Conservation (phyloP, 2,113 vertebrate species). For the Dromiciops gliroides region DNA sequence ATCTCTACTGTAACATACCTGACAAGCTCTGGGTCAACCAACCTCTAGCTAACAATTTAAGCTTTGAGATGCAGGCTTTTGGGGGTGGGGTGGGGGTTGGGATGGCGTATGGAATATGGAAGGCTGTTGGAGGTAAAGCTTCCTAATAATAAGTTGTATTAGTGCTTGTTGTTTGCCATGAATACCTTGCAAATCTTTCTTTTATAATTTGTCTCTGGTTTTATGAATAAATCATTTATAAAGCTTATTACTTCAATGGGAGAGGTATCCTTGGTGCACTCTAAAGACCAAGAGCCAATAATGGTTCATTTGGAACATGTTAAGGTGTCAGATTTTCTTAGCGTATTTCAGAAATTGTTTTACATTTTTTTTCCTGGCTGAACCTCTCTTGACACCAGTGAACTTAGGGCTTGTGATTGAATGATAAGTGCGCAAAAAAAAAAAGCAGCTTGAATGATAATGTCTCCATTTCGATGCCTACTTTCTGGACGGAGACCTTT, state of each 20-base stretch:
- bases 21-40: not conserved
- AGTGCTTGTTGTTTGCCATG: slow-evolving; percentile 46
- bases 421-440: slow-evolving; percentile 67
- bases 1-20: not conserved
- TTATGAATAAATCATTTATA: slow-evolving; percentile 39
- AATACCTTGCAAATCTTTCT: not conserved
- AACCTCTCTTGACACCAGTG: slow-evolving; percentile 71
- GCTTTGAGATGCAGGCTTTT: slow-evolving; percentile 32
- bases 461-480: slow-evolving; percentile 66
- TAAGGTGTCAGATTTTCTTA: slow-evolving; percentile 74
- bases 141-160: not conserved
- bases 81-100: not conserved
- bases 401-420: slow-evolving; percentile 74
- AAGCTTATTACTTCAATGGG: slow-evolving; percentile 50
- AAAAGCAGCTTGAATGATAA: slow-evolving; percentile 69
- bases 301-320: slow-evolving; percentile 59
- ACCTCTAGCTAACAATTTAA: slow-evolving; percentile 39
- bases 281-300: slow-evolving; percentile 49
- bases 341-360: slow-evolving; percentile 74
- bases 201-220: slow-evolving; percentile 51
- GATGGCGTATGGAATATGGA: not conserved
- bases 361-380: slow-evolving; percentile 67
- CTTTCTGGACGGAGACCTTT: slow-evolving; percentile 75
- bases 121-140: not conserved
- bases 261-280: slow-evolving; percentile 53